phyloP scores from a whole-genome alignment of 2,113 vertebrate species.

The Sinocyclocheilus maitianheensis region DNA sequence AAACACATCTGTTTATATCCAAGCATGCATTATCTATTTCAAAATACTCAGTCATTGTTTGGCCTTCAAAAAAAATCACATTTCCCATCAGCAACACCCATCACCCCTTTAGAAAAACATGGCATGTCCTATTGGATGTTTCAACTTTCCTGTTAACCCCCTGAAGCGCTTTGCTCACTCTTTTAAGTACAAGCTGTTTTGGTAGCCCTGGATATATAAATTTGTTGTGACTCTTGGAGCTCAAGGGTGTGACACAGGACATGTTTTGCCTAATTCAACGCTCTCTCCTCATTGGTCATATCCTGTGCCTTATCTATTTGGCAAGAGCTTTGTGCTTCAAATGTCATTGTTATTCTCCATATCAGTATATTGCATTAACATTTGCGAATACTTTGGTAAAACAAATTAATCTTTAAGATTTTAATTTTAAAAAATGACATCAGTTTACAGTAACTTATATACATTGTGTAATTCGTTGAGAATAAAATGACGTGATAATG shows the following conservation, averaged over 20 bases:
- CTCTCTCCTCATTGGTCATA: conserved; percentile 50
- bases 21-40: not conserved
- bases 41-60: conserved; percentile 14
- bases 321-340: conserved; percentile 17
- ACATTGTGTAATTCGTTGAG: no score
- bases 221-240: not conserved
- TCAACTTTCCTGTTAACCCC: conserved; percentile 6
- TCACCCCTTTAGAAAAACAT: not conserved
- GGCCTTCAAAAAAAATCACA: not conserved
- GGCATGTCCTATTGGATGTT: not conserved
- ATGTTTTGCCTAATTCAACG: conserved; percentile 38
- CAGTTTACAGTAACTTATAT: no score
- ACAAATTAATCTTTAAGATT: not conserved
- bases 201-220: not conserved
- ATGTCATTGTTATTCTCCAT: not conserved
- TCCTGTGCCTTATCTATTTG: conserved; percentile 54
- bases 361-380: not conserved
- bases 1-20: not conserved
- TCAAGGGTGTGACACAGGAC: conserved; percentile 30
- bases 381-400: not conserved
- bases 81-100: not conserved
- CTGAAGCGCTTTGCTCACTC: not conserved
- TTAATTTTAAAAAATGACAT: not conserved
- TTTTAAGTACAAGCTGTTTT: not conserved
- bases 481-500: no score